Conservation (phyloP, 1,140 invertebrate genomes). For the Agrypnia vestita region DNA sequence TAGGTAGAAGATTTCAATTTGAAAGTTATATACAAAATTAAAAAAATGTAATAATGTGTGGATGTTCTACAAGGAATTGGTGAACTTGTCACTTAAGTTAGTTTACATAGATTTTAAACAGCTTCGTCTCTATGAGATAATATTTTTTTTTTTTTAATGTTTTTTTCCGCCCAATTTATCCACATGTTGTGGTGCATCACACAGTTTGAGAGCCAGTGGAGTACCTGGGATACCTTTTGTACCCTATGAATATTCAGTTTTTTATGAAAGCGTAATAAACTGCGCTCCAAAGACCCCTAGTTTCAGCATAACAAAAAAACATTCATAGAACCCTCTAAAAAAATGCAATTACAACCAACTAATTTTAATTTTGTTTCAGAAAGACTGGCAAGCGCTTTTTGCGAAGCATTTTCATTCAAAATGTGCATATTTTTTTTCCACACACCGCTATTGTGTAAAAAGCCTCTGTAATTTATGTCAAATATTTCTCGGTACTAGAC, state of each 20-base stretch:
- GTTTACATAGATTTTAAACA: too few species aligned
- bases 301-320: conserved; percentile 19
- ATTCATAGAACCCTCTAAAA: conserved; percentile 5
- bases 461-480: not conserved
- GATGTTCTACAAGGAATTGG: too few species aligned
- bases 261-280: conserved; percentile 24
- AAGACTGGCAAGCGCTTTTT: not conserved
- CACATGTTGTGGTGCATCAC: not conserved
- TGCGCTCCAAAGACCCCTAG: not conserved
- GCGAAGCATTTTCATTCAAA: conserved; percentile 1
- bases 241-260: conserved; percentile 23
- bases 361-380: conserved; percentile 1
- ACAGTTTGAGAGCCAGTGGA: not conserved
- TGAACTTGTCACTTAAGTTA: too few species aligned
- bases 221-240: not conserved
- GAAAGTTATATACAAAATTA: too few species aligned
- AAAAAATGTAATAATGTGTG: too few species aligned
- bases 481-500: too few species aligned
- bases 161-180: too few species aligned
- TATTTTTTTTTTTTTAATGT: too few species aligned
- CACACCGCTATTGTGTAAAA: not conserved
- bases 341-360: conserved; percentile 15
- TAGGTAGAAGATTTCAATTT: too few species aligned
- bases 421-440: not conserved
- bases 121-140: too few species aligned